Conservation (phyloP, 2,797 vertebrate species). For the Potorous gilbertii region DNA sequence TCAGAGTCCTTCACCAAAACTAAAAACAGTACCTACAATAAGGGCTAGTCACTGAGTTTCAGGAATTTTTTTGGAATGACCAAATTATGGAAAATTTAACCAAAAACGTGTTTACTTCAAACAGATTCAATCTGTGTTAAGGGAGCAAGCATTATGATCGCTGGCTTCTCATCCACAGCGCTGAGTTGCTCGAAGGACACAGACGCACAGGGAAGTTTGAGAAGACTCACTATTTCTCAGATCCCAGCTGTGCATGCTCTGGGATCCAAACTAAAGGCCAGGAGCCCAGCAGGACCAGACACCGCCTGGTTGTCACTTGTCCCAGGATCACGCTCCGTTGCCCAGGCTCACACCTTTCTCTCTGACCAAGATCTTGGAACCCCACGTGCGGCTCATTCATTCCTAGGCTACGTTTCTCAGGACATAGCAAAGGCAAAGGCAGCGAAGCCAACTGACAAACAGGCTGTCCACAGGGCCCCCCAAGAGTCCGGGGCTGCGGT, state of each 20-base stretch:
- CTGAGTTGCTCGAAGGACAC: slow-evolving; percentile 48
- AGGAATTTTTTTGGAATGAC: slow-evolving; percentile 60
- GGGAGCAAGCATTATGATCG: slow-evolving; percentile 54
- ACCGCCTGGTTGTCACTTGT: too few species aligned
- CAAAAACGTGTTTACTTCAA: slow-evolving; percentile 78
- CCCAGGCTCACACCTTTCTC: slow-evolving; percentile 70
- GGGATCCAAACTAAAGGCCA: slow-evolving; percentile 61
- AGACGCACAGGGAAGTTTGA: neutral
- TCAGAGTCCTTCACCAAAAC: neutral
- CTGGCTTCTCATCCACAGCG: slow-evolving; percentile 16
- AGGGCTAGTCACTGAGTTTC: slow-evolving; percentile 46
- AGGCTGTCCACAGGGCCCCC: slow-evolving; percentile 95
- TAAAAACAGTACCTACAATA: neutral
- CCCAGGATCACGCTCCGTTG: too few species aligned
- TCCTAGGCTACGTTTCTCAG: slow-evolving; percentile 88
- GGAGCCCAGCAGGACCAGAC: slow-evolving; percentile 83
- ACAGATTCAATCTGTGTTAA: slow-evolving; percentile 67
- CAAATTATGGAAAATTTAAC: slow-evolving; percentile 79
- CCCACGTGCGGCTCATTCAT: slow-evolving; percentile 87
- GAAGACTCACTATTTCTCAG: slow-evolving; percentile 24
- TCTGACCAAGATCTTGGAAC: slow-evolving; percentile 74
- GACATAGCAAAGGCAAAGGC: slow-evolving; percentile 91
- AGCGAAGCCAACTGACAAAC: slow-evolving; percentile 97
- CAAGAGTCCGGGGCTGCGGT: slow-evolving; percentile 96
- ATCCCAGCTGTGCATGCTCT: slow-evolving; percentile 35